Conservation (phyloP, 2,888 invertebrate species). For the Micoletzkya japonica region DNA sequence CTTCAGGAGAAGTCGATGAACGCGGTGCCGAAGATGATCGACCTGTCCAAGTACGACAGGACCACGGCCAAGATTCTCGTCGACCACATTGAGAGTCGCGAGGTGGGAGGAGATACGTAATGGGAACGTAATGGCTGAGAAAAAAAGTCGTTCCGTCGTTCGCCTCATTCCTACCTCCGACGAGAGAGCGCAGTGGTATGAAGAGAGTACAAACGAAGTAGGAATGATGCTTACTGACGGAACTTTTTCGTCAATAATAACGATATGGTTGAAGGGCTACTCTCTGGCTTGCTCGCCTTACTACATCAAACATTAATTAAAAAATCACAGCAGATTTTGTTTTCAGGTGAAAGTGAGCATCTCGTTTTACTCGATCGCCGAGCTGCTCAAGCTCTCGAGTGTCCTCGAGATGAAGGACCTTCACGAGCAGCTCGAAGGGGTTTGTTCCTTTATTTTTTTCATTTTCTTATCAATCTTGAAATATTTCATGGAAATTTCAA, state of each 20-base stretch:
- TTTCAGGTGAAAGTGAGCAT: slow-evolving; percentile 21
- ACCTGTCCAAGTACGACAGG: slow-evolving; percentile 20
- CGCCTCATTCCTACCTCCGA: too few species aligned
- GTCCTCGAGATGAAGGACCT: slow-evolving; percentile 26
- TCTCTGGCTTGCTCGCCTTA: background rate
- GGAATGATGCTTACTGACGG: too few species aligned
- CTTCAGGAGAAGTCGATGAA: slow-evolving; percentile 17
- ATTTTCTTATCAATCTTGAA: too few species aligned
- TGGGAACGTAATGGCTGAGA: too few species aligned
- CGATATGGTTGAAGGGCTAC: too few species aligned
- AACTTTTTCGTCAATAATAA: too few species aligned
- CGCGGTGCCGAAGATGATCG: slow-evolving; percentile 2
- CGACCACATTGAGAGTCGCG: slow-evolving; percentile 22
- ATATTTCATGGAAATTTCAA: too few species aligned
- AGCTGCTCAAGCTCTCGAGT: slow-evolving; percentile 27
- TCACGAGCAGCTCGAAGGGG: slow-evolving; percentile 19
- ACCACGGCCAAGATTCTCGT: slow-evolving; percentile 16
- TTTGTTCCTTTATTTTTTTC: background rate
- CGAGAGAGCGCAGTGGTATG: too few species aligned
- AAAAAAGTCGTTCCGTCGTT: too few species aligned
- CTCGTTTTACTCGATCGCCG: slow-evolving; percentile 28
- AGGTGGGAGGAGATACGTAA: slow-evolving; percentile 12
- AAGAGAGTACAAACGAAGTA: too few species aligned
- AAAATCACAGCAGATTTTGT: too few species aligned
- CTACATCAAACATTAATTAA: background rate